Base-by-base conservation (phyloP, 1,140 invertebrate species). In the Camponotus pennsylvanicus region DNA sequence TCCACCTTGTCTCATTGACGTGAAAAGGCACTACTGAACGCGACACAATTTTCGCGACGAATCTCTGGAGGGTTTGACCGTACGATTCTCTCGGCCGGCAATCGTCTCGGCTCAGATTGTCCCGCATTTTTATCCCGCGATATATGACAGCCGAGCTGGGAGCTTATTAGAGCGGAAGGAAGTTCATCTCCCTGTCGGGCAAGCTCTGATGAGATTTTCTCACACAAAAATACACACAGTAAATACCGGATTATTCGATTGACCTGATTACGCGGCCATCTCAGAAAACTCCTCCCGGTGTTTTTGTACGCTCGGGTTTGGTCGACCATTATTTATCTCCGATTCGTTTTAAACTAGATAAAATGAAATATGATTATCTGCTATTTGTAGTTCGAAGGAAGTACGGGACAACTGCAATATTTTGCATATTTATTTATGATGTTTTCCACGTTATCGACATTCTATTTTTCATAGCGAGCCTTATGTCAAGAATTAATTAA, bases 1-100 rank as follows among this genome's bases (percentile, higher is more conserved):
- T 55, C 45, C 4, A 27, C 18, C 78, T 89, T 82, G 83, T 88
- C 83, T 89, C 77, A 83, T 88, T 88, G 88, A 88, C 83, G 55
- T 71, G 45, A 55, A 27, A 52, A 52, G 13, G 13, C 4, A 4
- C 13, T 61, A 57, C 73, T 73, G 61, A 77, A 75, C 21, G 59
- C 45, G 32, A 64, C 34, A 63, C 67, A 87, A 83, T 55, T 75
- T 11, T 52, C 11, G 59, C 11, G 42, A 59, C 40, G 34, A 85
- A 73, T 79, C 40, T 64, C 75, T 45, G 13, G 15, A 42, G 18
- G n/a, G 13, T 69, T 85, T 69, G 40, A 45, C 21, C 49, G 27
- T 49, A 32, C 67, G 21, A 4, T 59, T 42, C 8, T 9, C 67
- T 18, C 13, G 32, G 34, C 13, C 8, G n/a, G 21, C 13, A 67